phyloP scores from a whole-genome alignment of 1,140 invertebrate species.

The Hyphantria cunea region DNA sequence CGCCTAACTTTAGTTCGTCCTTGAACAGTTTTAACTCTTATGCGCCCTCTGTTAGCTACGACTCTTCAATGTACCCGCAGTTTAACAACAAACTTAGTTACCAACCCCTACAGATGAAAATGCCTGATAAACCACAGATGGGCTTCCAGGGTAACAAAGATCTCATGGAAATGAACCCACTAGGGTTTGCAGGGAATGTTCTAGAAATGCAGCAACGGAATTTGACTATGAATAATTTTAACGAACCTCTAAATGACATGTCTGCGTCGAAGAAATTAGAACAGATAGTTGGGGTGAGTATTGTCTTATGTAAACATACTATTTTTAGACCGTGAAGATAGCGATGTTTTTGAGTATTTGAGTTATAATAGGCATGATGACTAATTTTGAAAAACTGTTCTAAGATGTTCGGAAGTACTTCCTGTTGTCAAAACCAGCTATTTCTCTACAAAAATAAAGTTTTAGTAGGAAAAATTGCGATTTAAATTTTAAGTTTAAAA shows the following conservation, averaged over 20 bases:
- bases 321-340: too few relatives aligned
- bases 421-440: too few relatives aligned
- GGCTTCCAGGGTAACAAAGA: slow-evolving; percentile 47
- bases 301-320: background rate
- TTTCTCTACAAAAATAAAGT: too few relatives aligned
- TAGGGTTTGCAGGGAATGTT: slow-evolving; percentile 45
- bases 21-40: slow-evolving; percentile 53
- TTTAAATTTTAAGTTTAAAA: too few relatives aligned
- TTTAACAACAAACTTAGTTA: slow-evolving; percentile 58
- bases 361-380: too few relatives aligned
- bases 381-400: too few relatives aligned
- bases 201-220: slow-evolving; percentile 52
- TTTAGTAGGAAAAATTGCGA: too few relatives aligned
- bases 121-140: slow-evolving; percentile 43
- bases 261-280: slow-evolving; percentile 34
- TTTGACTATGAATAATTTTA: slow-evolving; percentile 46
- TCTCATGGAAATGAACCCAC: slow-evolving; percentile 36
- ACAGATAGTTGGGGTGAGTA: slow-evolving; percentile 50
- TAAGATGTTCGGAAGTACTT: too few relatives aligned
- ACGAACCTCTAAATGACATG: slow-evolving; percentile 40
- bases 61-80: slow-evolving; percentile 70
- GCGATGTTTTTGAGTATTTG: too few relatives aligned
- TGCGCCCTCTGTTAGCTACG: slow-evolving; percentile 52
- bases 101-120: slow-evolving; percentile 52
- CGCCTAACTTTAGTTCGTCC: slow-evolving; percentile 54